Evolutionary conservation across 2,797 vertebrate genomes (phyloP).

Genomic region (Gobio occitaniae): DNA sequence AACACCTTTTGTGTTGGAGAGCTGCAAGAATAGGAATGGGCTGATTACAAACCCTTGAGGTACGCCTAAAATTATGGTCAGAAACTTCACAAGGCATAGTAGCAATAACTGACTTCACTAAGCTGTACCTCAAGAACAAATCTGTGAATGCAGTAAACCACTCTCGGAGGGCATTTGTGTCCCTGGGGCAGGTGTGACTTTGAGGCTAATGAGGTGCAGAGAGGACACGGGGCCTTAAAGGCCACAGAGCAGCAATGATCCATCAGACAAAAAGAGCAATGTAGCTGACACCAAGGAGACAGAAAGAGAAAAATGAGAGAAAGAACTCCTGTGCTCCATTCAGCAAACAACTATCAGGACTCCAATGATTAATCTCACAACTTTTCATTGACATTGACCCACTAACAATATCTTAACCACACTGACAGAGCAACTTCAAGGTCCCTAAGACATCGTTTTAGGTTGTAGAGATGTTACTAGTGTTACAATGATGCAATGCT

Average conservation of each 20-base stretch:
- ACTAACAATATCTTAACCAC: background rate
- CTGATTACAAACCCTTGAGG: slow-evolving; percentile 29
- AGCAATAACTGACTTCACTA: slow-evolving; percentile 33
- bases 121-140: slow-evolving; percentile 30
- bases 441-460: background rate
- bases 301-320: slow-evolving; percentile 24
- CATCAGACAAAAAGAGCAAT: slow-evolving; percentile 57
- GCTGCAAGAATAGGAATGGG: background rate
- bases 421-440: background rate
- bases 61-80: slow-evolving; percentile 10
- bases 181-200: slow-evolving; percentile 53
- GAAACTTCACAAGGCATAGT: slow-evolving; percentile 18
- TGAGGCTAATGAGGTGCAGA: slow-evolving; percentile 54
- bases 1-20: background rate
- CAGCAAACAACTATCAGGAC: slow-evolving; percentile 12
- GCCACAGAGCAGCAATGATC: slow-evolving; percentile 46
- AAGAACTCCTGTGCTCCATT: slow-evolving; percentile 6
- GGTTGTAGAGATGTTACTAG: background rate
- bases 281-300: slow-evolving; percentile 52
- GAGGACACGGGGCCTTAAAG: slow-evolving; percentile 46
- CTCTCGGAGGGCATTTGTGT: slow-evolving; percentile 27
- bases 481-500: background rate
- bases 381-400: slow-evolving; percentile 11
- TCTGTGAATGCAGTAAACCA: slow-evolving; percentile 15
- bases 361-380: slow-evolving; percentile 10